Evolutionary conservation across 1,140 invertebrate species (phyloP), one percentile per base, ranked within the genome.

Genomic region (Gonioctena quinquepunctata): DNA sequence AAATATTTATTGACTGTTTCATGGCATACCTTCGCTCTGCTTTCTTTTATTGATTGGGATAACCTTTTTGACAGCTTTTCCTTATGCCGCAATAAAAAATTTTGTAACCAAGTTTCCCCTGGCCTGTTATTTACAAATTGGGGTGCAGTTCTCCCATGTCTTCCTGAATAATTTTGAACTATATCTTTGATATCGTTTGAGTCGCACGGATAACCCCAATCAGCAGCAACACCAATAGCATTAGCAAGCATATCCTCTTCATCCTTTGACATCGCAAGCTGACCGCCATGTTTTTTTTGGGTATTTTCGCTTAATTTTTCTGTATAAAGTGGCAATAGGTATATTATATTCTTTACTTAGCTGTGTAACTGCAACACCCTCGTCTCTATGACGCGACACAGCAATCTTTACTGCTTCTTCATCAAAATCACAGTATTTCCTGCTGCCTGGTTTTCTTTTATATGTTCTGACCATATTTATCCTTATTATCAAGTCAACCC

Each of bases 11-110:
- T 33, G 4, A 33, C 13, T 33, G 13, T 13, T 33, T 33, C 28
- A 6, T 6, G 28, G 79, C n/a, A 83, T 11, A 81, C 56, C 60
- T 52, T 67, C 11, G 77, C 80, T 57, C 79, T 70, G 21, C 60
- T 61, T 63, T 72, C 59, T 74, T 81, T 82, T n/a, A 83, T 81
- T 42, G 80, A 80, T 63, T 75, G 64, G 7, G 72, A 69, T 52
- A 73, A 49, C 71, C 69, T 65, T 52, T 75, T 70, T 59, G 73
- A 68, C 48, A 79, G 49, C 49, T 67, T 22, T n/a, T 72, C 59
- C 33, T 69, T 72, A 52, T 79, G 69, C 69, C 78, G 71, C 27
- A 67, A 68, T 56, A 79, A 60, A 73, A 81, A 82, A 5, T 23
- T 64, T 69, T 69, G 69, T 11, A 67, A 27, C 79, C 79, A 82